Evolutionary conservation across 2,888 invertebrate species (phyloP), one percentile per base, ranked within the genome.

Genomic region (Antheraea yamamai): DNA sequence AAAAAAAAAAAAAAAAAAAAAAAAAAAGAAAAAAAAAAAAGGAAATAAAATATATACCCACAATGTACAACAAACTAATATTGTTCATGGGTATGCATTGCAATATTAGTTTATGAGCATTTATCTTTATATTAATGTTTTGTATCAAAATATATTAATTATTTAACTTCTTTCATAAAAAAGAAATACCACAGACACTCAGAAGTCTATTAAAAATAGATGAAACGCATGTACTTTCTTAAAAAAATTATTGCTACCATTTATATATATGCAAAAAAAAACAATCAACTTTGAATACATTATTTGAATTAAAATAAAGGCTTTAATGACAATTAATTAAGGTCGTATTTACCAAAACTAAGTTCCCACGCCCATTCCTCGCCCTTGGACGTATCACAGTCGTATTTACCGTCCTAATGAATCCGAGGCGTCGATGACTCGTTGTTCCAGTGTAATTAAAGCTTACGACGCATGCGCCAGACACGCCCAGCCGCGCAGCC

Each of bases 401-500:
- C 80, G 80, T 81, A 82, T 83, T 80, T 80, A 80, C 82, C 81
- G 76, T 88, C 89, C 89, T 94, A 93, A 93, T 94, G 91, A 93
- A 89, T 86, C 82, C 83, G 80, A 93, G 92, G 93, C 92, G 93
- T 89, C 93, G 91, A 94, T 94, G 93, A 93, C 88, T 86, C 84
- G 86, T 91, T 91, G 90, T 91, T 88, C 84, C 80, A 78, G 77
- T 82, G 90, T 94, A 95, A 95, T 95, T 94, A 94, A 93, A 87
- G 84, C 78, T 73, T 76, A 88, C 78, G 82, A 87, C 94, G 94
- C 94, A 93, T 93, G 94, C 94, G 94, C 89, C 83, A 79, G 83
- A 91, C 94, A 91, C 95, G 95, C 95, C 95, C 94, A 89, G 82
- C 87, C 88, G 85, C 91, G 85, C 94, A 94, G 94, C 94, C 92